Conservation (phyloP, 2,797 vertebrate species). For the Microctenopoma steveboyesi region DNA sequence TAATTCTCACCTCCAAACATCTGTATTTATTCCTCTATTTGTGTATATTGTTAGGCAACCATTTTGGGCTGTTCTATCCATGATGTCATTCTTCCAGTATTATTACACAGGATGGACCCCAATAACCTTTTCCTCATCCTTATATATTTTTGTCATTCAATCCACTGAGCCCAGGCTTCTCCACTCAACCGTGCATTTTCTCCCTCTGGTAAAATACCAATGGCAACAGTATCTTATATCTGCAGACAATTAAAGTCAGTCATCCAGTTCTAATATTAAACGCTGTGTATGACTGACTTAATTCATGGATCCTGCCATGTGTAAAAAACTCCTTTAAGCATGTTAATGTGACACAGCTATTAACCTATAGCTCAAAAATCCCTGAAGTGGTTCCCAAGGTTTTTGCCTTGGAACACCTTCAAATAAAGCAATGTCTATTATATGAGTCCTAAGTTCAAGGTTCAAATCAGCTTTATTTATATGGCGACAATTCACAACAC, state of each 20-base stretch:
- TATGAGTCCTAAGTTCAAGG: not conserved
- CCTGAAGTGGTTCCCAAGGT: not conserved
- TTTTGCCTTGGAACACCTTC: not conserved
- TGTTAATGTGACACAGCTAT: slow-evolving; percentile 8
- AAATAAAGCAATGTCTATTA: not conserved
- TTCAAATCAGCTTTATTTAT: no score
- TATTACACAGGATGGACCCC: slow-evolving; percentile 30
- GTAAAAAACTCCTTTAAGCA: slow-evolving; percentile 21
- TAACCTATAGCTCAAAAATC: not conserved
- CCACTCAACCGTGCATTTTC: slow-evolving; percentile 20
- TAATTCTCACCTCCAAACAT: slow-evolving; percentile 27
- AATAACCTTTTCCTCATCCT: slow-evolving; percentile 41
- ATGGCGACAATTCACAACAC: no score
- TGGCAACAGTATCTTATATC: slow-evolving; percentile 18
- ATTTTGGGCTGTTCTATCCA: slow-evolving; percentile 25
- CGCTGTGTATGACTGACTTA: slow-evolving; percentile 19
- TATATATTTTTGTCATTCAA: slow-evolving; percentile 51
- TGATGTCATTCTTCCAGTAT: slow-evolving; percentile 27
- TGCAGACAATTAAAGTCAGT: slow-evolving; percentile 37
- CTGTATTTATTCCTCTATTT: slow-evolving; percentile 27
- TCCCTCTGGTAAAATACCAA: not conserved
- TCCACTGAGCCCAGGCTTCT: slow-evolving; percentile 33
- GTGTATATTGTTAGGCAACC: not conserved
- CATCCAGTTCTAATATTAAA: slow-evolving; percentile 24
- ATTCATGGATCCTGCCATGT: slow-evolving; percentile 18